A percentile compares a stretch with the other conserved stretches of the same genome.
Conservation (phyloP, 2,888 invertebrate genomes). For the Drosophila parthenogenetica region DNA sequence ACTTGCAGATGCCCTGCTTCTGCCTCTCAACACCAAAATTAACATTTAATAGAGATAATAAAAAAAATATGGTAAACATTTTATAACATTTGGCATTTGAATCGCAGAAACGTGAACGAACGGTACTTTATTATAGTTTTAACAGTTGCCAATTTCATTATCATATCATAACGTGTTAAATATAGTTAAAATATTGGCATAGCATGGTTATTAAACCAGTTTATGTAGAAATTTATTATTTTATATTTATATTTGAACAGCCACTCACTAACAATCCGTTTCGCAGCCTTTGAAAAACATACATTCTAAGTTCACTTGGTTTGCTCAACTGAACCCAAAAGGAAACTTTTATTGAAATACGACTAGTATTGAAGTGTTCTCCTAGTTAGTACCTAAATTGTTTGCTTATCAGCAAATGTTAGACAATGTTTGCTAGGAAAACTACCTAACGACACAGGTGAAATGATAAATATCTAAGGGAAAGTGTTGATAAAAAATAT, state of each 20-base stretch:
- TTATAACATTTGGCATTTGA: neutral
- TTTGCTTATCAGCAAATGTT: constrained; percentile 15
- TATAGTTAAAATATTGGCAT: neutral
- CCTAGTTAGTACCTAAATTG: constrained; percentile 6
- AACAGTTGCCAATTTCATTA: neutral
- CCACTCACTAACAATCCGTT: neutral
- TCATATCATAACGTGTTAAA: constrained; percentile 4
- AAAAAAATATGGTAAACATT: neutral
- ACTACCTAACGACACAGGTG: constrained; percentile 1
- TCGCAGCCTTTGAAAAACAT: neutral
- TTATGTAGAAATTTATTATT: neutral
- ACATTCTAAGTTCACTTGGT: constrained; percentile 5
- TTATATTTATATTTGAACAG: neutral
- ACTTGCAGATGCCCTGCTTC: constrained; percentile 8
- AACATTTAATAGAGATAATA: neutral
- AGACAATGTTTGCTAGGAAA: constrained; percentile 17
- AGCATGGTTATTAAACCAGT: neutral
- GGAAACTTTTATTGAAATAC: constrained; percentile 4
- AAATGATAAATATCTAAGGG: constrained; percentile 25
- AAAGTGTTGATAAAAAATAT: constrained; percentile 24
- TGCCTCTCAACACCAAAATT: neutral
- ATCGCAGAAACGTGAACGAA: neutral
- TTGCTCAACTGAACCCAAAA: constrained; percentile 1
- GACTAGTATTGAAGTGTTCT: neutral
- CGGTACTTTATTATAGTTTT: constrained; percentile 1